Base-by-base conservation (phyloP, 2,888 invertebrate species). In the Seira musarum region DNA sequence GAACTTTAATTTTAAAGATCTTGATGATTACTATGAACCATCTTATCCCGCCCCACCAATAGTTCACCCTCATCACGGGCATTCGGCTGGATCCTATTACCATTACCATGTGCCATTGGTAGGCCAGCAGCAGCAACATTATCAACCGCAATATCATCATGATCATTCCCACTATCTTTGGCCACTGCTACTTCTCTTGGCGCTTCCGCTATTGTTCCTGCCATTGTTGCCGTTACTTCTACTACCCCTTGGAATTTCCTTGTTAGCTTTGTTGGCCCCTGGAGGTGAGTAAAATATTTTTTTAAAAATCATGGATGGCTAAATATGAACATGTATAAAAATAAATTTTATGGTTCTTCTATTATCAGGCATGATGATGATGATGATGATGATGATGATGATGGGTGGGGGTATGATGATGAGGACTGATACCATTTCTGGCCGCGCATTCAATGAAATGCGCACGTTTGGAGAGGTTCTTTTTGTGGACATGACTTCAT, bases 21-120 rank as follows among this genome's bases (percentile, higher is more conserved):
- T 21, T 73, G 64, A 72, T 61, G 70, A 82, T 71, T 61, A 63
- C 72, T 79, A 82, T 82, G 82, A 78, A 84, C 80, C 81, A 65
- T 84, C 84, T 73, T 84, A 82, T 82, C 76, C 82, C 70, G 82
- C 80, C 64, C 66, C 83, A 77, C 82, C 84, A 61, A 78, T 78
- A 76, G 76, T 77, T 66, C 82, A 82, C 60, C 75, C 75, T 24
- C 81, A 73, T 25, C 81, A 78, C 24, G 82, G 78, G 25, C 83
- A 84, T 53, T 80, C 73, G 17, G 83, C 84, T 19, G 86, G 86
- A 21, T 86, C 86, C 2, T 86, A 86, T 53, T 86, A 86, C 69
- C 86, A 86, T 40, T 86, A 86, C 82, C 86, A 86, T 67, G 86
- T 86, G 2, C 86, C 86, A 0, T 63, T 86, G n/a, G 86, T 86